Evolutionary conservation across 2,888 invertebrate species (phyloP).

Genomic region (Branchellion lobata): DNA sequence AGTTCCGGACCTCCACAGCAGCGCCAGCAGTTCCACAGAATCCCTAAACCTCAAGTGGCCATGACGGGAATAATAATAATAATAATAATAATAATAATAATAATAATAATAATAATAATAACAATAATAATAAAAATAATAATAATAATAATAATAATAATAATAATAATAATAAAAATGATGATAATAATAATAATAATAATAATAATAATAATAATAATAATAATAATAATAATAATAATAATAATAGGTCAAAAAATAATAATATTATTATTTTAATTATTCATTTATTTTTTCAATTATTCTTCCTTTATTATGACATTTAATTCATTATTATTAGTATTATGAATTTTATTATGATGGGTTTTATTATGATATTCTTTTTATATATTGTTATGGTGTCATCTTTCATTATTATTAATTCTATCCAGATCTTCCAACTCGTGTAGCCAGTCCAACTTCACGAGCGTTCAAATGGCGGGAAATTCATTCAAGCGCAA

Average conservation of each 20-base stretch:
- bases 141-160: background rate
- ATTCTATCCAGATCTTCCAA: background rate
- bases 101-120: background rate
- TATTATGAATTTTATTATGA: too few species aligned
- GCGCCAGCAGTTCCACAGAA: constrained; percentile 78
- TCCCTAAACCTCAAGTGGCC: constrained; percentile 71
- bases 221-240: too few species aligned
- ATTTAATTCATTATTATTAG: background rate
- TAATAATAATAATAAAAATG: too few species aligned
- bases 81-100: background rate
- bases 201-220: too few species aligned
- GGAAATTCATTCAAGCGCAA: too few species aligned
- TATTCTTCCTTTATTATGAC: background rate
- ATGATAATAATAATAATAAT: too few species aligned
- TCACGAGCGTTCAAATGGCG: background rate
- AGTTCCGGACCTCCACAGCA: constrained; percentile 54
- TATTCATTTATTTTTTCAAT: too few species aligned
- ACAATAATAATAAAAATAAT: background rate
- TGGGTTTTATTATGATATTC: too few species aligned
- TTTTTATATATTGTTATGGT: background rate
- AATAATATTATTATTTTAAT: too few species aligned
- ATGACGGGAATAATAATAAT: background rate
- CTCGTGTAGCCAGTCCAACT: constrained; percentile 2
- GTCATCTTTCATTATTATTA: background rate
- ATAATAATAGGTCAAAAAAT: too few species aligned